Percentiles rank a stretch among this genome's conserved stretches.
Conservation (phyloP, 1,140 invertebrate genomes). For the Ceratina calcarata region DNA sequence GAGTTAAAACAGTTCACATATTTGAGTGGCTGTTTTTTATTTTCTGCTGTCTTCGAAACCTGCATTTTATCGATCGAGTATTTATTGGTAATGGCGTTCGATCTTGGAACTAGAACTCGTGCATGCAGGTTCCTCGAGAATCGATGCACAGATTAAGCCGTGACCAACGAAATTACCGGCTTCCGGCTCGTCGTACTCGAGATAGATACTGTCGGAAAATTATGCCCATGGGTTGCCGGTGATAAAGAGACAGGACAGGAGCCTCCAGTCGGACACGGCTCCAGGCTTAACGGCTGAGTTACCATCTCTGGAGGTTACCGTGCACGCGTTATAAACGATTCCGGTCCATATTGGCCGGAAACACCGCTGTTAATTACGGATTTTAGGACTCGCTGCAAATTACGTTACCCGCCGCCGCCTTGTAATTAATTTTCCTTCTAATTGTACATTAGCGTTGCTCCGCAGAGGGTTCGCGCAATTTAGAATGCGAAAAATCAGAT, state of each 20-base stretch:
- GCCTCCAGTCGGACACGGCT: not conserved
- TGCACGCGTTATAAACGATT: not conserved
- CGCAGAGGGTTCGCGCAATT: too few relatives aligned
- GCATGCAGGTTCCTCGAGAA: not conserved
- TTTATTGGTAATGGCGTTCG: too few relatives aligned
- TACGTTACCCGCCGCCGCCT: not conserved
- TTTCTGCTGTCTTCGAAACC: too few relatives aligned
- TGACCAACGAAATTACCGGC: conserved; percentile 13
- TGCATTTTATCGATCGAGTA: too few relatives aligned
- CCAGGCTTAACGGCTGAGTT: conserved; percentile 5
- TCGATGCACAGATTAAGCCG: conserved; percentile 6
- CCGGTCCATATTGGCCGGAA: not conserved
- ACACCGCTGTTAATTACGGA: not conserved
- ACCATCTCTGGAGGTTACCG: not conserved
- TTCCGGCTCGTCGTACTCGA: not conserved
- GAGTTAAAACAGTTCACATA: too few relatives aligned
- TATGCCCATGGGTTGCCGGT: conserved; percentile 15
- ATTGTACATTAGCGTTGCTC: too few relatives aligned
- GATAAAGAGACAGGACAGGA: conserved; percentile 19
- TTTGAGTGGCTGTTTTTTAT: too few relatives aligned
- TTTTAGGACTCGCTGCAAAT: not conserved
- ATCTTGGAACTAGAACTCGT: too few relatives aligned
- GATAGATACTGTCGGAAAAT: conserved; percentile 22
- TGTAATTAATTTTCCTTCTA: too few relatives aligned
- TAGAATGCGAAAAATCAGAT: too few relatives aligned